Percentiles rank a stretch among this genome's conserved stretches.
phyloP scores from a whole-genome alignment of 2,888 invertebrate genomes.

The Cepaea hortensis region DNA sequence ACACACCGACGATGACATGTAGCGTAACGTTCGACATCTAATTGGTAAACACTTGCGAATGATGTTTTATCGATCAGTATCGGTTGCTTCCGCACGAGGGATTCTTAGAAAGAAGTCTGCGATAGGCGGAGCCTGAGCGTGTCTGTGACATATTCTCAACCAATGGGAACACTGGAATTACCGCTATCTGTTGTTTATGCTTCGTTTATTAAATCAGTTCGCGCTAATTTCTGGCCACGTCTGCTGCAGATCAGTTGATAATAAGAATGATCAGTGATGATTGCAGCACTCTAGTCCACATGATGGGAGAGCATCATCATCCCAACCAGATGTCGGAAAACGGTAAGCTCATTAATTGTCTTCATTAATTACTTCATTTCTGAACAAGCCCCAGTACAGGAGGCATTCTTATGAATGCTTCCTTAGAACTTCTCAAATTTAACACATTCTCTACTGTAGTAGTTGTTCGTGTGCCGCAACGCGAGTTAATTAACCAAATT shows the following conservation, averaged over 20 bases:
- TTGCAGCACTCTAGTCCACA: not conserved
- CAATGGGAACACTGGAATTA: slow-evolving; percentile 1
- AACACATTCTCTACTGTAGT: no score
- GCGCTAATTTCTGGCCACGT: not conserved
- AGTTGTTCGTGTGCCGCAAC: no score
- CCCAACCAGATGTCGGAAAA: not conserved
- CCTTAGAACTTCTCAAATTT: no score
- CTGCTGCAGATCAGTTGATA: not conserved
- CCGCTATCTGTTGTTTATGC: not conserved
- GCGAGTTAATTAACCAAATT: no score
- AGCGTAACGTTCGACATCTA: not conserved
- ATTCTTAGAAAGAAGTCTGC: not conserved
- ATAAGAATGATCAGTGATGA: slow-evolving; percentile 1
- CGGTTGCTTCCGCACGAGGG: not conserved
- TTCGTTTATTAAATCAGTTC: not conserved
- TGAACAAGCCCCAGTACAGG: not conserved
- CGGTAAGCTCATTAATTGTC: not conserved
- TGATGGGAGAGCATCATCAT: not conserved
- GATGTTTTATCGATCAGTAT: not conserved
- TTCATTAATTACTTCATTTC: not conserved
- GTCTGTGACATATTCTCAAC: slow-evolving; percentile 3
- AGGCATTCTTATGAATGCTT: no score
- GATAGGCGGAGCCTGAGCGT: not conserved
- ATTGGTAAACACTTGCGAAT: not conserved
- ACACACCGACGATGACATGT: not conserved